A percentile compares a stretch with the other conserved stretches of the same genome.
phyloP scores from a whole-genome alignment of 2,797 vertebrate genomes.

The Enteromius anoplus region DNA sequence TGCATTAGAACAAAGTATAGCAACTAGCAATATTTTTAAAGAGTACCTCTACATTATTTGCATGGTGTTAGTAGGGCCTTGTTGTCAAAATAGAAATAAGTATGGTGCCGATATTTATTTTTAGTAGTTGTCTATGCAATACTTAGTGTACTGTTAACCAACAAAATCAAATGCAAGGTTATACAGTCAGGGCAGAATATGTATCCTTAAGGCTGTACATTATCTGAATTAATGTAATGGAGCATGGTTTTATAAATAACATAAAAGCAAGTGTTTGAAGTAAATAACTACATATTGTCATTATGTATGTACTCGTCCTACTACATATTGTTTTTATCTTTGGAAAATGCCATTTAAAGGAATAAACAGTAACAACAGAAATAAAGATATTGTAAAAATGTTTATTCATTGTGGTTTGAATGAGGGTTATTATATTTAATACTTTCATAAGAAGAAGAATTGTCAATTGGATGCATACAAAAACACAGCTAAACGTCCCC shows the following conservation, averaged over 20 bases:
- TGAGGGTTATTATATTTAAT: background rate
- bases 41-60: background rate
- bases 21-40: background rate
- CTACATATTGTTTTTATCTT: slow-evolving; percentile 14
- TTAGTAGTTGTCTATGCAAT: slow-evolving; percentile 3
- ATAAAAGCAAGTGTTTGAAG: background rate
- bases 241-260: slow-evolving; percentile 21
- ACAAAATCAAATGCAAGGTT: background rate
- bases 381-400: slow-evolving; percentile 13
- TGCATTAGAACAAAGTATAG: slow-evolving; percentile 10
- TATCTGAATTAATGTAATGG: background rate
- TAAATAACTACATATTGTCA: background rate
- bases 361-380: background rate
- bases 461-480: background rate
- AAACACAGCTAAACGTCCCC: slow-evolving; percentile 38
- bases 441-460: background rate
- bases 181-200: background rate
- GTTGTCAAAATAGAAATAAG: background rate
- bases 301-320: slow-evolving; percentile 5
- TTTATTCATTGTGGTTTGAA: slow-evolving; percentile 24
- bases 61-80: slow-evolving; percentile 25
- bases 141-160: background rate
- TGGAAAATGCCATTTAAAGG: background rate
- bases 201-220: background rate
- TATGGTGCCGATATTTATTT: background rate